These are phyloP conservation scores for Amphipoea oculea DNA, from an alignment of 2,888 invertebrate species.

Conservation along the genomic window DNA sequence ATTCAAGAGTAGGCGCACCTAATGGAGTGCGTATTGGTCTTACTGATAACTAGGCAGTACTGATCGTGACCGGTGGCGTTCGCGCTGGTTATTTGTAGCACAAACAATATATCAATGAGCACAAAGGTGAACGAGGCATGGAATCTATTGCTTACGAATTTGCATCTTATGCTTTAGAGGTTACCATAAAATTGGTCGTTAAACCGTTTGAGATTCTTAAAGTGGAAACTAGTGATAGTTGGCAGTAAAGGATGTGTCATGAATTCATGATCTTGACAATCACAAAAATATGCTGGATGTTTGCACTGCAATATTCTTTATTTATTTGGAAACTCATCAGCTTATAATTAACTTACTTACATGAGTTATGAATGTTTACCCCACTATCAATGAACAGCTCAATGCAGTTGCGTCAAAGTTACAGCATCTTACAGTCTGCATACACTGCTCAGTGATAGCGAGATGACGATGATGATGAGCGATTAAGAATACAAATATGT, in stretches of 20 bases:
- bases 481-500: no score
- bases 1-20: constrained; percentile 35
- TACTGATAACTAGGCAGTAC: constrained; percentile 47
- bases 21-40: constrained; percentile 46
- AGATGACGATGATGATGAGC: no score
- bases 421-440: no score
- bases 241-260: background rate
- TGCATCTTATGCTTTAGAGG: constrained; percentile 30
- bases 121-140: constrained; percentile 53
- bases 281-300: background rate
- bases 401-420: no score
- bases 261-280: background rate
- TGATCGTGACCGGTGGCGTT: constrained; percentile 53
- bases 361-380: no score
- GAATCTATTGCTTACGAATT: constrained; percentile 37
- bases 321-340: no score
- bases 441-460: no score
- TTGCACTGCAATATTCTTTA: background rate
- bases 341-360: no score
- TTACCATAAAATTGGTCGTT: constrained; percentile 27
- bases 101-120: no score
- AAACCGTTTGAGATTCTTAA: background rate
- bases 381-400: no score
- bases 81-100: constrained; percentile 42
- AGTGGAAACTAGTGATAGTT: background rate